Evolutionary conservation across 2,113 vertebrate species (phyloP).

Genomic region (Pristiophorus japonicus): DNA sequence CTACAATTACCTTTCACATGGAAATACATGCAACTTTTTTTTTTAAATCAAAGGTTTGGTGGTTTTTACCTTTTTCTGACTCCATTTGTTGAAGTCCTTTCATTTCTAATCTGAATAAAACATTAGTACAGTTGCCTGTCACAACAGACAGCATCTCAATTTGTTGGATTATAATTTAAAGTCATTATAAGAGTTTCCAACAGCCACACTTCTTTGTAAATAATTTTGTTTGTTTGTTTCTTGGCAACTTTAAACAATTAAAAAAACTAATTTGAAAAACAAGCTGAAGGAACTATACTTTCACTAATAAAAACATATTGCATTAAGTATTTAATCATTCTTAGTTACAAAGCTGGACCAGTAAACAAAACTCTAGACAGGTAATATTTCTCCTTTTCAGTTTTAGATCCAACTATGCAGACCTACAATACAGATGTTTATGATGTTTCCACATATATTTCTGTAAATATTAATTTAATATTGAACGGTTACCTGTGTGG

Average conservation of each 20-base stretch:
- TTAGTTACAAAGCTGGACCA: not conserved
- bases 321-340: not conserved
- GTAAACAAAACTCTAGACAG: not conserved
- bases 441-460: not conserved
- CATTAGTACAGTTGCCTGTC: not conserved
- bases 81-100: not conserved
- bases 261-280: not conserved
- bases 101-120: not conserved
- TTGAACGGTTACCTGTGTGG: constrained; percentile 64
- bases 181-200: not conserved
- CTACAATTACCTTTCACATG: not conserved
- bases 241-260: not conserved
- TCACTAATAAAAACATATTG: not conserved
- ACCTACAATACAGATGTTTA: not conserved
- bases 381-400: not conserved
- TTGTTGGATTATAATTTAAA: not conserved
- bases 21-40: not conserved
- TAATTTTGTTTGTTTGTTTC: not conserved
- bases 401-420: not conserved
- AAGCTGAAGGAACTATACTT: not conserved
- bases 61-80: not conserved
- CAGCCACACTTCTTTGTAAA: not conserved
- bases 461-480: not conserved
- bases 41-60: not conserved
- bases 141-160: not conserved